Evolutionary conservation across 2,888 invertebrate species (phyloP).

Genomic region (Rhopalosiphum nymphaeae): DNA sequence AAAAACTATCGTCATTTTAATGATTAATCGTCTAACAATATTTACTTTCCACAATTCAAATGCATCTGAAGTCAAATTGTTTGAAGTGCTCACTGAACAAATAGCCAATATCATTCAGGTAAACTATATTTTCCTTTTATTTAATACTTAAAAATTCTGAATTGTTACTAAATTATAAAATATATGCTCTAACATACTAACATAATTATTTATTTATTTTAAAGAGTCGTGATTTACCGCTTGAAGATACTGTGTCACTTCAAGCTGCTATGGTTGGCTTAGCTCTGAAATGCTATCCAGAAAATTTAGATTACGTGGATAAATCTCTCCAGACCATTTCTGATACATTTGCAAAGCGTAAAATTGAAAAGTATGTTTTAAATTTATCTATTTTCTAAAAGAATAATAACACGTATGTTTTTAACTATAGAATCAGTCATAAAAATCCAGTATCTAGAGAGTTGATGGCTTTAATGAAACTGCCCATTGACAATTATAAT

Average conservation of each 20-base stretch:
- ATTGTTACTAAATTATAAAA: background rate
- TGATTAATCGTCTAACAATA: slow-evolving; percentile 90
- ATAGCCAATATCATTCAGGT: slow-evolving; percentile 95
- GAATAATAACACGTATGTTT: slow-evolving; percentile 26
- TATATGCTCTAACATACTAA: background rate
- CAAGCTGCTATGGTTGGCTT: slow-evolving; percentile 95
- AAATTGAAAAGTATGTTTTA: slow-evolving; percentile 79
- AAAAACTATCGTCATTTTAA: slow-evolving; percentile 96
- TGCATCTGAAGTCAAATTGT: slow-evolving; percentile 87
- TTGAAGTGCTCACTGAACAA: slow-evolving; percentile 98
- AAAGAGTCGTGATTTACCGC: slow-evolving; percentile 92
- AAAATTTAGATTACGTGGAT: slow-evolving; percentile 94
- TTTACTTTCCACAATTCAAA: slow-evolving; percentile 84
- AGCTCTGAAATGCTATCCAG: slow-evolving; percentile 96
- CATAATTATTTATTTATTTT: slow-evolving; percentile 67
- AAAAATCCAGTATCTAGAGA: slow-evolving; percentile 91
- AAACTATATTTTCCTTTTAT: background rate
- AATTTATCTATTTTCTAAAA: background rate
- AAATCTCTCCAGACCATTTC: slow-evolving; percentile 92
- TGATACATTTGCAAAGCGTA: slow-evolving; percentile 89
- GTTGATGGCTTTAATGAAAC: slow-evolving; percentile 90
- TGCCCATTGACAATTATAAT: slow-evolving; percentile 95
- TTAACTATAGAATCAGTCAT: slow-evolving; percentile 77
- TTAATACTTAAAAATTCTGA: background rate
- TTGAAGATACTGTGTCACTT: slow-evolving; percentile 95